Base-by-base conservation (phyloP, 2,888 invertebrate genomes). In the Brachypterus glaber region DNA sequence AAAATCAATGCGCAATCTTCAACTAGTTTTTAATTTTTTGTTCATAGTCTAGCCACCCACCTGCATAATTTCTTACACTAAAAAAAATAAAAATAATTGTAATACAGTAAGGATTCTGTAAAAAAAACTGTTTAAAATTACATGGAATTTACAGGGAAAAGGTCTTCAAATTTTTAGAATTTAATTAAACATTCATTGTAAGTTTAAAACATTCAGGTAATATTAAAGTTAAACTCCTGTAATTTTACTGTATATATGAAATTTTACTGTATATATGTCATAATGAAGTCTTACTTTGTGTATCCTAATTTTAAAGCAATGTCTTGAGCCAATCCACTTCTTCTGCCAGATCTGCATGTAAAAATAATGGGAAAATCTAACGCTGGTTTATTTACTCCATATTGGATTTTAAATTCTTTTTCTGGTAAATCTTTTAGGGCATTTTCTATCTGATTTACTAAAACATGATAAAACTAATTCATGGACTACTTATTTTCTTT, bases 321-420 rank as follows among this genome's bases (percentile, higher is more conserved):
- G 50, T 72, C 68, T 46, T 78, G 74, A 2, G 80, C 81, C 51
- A 63, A 69, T 4, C 66, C 69, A 45, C 80, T 77, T 53, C 82
- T 70, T 49, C 66, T 74, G 3, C 84, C 84, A 43, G 75, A 70
- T 62, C 72, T 75, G 55, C 84, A 84, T 36, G 76, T 77, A 45
- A 83, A 73, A 49, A 84, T 77, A 2, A 84, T 66, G 47, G 74
- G 71, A 3, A 71, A 69, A 25, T 73, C 60, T 38, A 66, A 59
- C 1, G 56, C 44, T 0, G 84, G 84, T 52, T 81, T 82, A 1
- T 66, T 54, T 40, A 67, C 69, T 0, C 71, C 67, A 55, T 71
- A 83, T 39, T 62, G 68, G 15, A 68, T 49, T 47, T 70, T 52
- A 56, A 84, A 84, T 14, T 71, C 68, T 21, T 70, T 63, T 0